Conservation (phyloP, 2,797 vertebrate genomes). For the Picus viridis region DNA sequence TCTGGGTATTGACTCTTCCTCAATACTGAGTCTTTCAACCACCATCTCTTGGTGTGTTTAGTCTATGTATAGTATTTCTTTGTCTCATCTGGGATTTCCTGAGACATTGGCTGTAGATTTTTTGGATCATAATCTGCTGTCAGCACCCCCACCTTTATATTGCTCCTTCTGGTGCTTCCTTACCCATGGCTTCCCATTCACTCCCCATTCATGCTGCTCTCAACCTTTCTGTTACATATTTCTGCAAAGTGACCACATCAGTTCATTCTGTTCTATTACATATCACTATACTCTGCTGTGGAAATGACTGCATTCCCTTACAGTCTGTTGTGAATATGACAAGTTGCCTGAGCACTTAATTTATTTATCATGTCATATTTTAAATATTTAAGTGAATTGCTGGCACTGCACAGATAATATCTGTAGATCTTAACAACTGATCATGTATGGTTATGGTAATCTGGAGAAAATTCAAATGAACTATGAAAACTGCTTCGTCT, state of each 20-base stretch:
- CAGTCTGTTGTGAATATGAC: background rate
- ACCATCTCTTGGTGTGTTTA: background rate
- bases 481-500: slow-evolving; percentile 35
- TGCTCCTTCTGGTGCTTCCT: background rate
- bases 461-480: slow-evolving; percentile 60
- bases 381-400: slow-evolving; percentile 20
- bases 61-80: background rate
- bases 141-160: background rate
- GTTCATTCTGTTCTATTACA: background rate
- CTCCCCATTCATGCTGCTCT: background rate
- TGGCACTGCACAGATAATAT: slow-evolving; percentile 44
- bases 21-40: background rate
- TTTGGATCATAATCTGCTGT: background rate
- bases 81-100: background rate
- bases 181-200: accelerated
- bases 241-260: background rate
- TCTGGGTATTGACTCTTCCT: background rate
- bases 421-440: slow-evolving; percentile 52
- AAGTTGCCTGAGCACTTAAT: background rate
- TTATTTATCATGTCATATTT: slow-evolving; percentile 42
- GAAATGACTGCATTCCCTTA: background rate
- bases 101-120: background rate
- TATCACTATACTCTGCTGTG: background rate
- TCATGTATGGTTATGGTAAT: slow-evolving; percentile 62
- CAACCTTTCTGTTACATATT: accelerated